Conservation (phyloP, 30 jellyfish, hydroid and myxozoan genomes). For the Turritopsis dohrnii region DNA sequence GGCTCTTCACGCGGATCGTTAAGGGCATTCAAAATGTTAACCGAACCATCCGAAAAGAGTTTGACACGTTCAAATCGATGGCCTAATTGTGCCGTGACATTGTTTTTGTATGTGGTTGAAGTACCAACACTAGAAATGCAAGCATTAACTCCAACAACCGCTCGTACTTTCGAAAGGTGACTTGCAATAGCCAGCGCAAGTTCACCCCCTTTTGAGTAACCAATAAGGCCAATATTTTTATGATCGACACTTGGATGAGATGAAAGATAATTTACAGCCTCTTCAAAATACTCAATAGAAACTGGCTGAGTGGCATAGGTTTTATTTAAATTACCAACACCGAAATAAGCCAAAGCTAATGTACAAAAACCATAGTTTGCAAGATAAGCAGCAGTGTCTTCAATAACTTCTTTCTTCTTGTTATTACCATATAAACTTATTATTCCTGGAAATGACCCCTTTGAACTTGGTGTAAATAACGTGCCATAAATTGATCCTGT, state of each 20-base stretch:
- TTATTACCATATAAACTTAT: conserved; percentile 9
- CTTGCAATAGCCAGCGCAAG: conserved; percentile 26
- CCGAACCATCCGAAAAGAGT: not conserved
- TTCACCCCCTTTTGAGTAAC: conserved; percentile 27
- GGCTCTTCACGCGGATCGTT: not conserved
- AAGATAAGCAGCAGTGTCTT: conserved; percentile 49
- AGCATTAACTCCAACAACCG: conserved; percentile 28
- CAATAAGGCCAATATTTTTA: conserved; percentile 21
- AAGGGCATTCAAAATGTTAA: not conserved
- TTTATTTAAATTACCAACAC: conserved; percentile 56
- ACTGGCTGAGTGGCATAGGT: not conserved
- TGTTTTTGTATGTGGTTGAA: conserved; percentile 4
- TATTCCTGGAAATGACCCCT: conserved; percentile 56
- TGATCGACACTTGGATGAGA: not conserved
- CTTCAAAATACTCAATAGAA: conserved; percentile 31
- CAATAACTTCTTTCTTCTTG: conserved; percentile 38
- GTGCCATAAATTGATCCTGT: conserved; percentile 57
- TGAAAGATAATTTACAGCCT: conserved; percentile 16
- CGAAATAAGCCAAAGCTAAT: conserved; percentile 60
- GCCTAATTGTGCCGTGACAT: not conserved
- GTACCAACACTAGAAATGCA: conserved; percentile 13
- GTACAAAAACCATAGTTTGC: conserved; percentile 75
- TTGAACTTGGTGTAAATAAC: conserved; percentile 42
- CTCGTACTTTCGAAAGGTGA: conserved; percentile 14
- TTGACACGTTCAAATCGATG: not conserved